Evolutionary conservation across 1,140 invertebrate species (phyloP), one percentile per base, ranked within the genome.

Genomic region (Psix sp.): DNA sequence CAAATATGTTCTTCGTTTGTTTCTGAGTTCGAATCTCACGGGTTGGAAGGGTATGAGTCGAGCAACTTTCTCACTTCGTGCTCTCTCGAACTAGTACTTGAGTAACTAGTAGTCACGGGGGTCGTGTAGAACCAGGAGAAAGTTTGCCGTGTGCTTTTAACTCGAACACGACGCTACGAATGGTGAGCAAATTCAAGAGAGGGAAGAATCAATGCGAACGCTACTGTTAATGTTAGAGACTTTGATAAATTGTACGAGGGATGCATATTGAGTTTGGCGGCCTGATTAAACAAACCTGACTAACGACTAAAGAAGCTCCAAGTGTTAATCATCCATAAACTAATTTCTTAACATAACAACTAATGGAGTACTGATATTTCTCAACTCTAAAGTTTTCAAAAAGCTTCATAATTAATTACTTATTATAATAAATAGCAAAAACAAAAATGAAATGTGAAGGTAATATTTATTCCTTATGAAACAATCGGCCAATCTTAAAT

Each of bases 211-310:
- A 68, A 57, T 39, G 71, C 51, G 33, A 65, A 59, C 51, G 39
- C 57, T 54, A 59, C 68, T 65, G 68, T 73, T 66, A 60, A 52
- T 65, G 72, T 68, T 68, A 10, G 21, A 40, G 65, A 75, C 59
- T 75, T 75, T 70, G 72, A 75, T 75, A 65, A 70, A 75, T 75
- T 70, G 65, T 70, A 60, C 63, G 54, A 74, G 71, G 71, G 63
- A 68, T 62, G 49, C 72, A 49, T 70, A 75, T 75, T 48, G 65
- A 54, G 59, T 49, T 54, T 39, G 45, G 54, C 18, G 26, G 51
- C 42, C 60, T 75, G 66, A 71, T 70, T 71, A 71, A 76, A 66
- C 18, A 48, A 56, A 70, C 40, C 49, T 65, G 52, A 71, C 67
- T 65, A 73, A 73, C 59, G 73, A 29, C 54, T 49, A 38, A 75